phyloP scores from a whole-genome alignment of 1,140 invertebrate species.

The Agrypnia vestita region DNA sequence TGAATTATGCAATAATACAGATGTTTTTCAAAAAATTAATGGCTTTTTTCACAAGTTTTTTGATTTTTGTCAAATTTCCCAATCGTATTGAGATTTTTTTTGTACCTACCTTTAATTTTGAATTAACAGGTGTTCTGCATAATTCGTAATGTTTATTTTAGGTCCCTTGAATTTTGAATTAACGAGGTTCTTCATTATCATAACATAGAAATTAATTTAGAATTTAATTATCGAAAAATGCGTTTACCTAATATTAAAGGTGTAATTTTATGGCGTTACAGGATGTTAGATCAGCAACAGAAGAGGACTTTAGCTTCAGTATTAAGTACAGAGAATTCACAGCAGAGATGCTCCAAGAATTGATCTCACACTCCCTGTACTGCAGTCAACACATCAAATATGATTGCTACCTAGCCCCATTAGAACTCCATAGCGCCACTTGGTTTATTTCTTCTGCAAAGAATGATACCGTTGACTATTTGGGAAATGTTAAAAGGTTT shows the following conservation, averaged over 20 bases:
- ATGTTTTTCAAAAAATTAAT: too few species aligned
- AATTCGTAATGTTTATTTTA: background rate
- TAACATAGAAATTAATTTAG: background rate
- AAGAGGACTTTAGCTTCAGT: conserved; percentile 86
- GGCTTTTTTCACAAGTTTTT: too few species aligned
- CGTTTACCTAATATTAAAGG: background rate
- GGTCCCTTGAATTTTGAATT: too few species aligned
- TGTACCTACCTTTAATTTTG: too few species aligned
- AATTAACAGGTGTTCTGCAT: conserved; percentile 6
- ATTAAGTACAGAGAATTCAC: conserved; percentile 92
- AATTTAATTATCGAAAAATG: background rate
- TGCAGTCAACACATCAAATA: conserved; percentile 94
- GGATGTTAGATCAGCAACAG: conserved; percentile 84
- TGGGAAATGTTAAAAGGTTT: conserved; percentile 88
- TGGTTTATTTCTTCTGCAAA: conserved; percentile 90
- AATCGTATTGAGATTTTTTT: too few species aligned
- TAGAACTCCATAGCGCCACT: conserved; percentile 90
- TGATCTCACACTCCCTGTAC: conserved; percentile 90
- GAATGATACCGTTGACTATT: conserved; percentile 85
- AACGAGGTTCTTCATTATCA: background rate
- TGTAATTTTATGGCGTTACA: conserved; percentile 59
- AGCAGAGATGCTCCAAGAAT: conserved; percentile 90
- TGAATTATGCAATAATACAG: too few species aligned
- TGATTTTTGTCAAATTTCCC: too few species aligned
- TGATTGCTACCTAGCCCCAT: conserved; percentile 90